Evolutionary conservation across 2,113 vertebrate genomes (phyloP).

Genomic region (Axis porcinus): DNA sequence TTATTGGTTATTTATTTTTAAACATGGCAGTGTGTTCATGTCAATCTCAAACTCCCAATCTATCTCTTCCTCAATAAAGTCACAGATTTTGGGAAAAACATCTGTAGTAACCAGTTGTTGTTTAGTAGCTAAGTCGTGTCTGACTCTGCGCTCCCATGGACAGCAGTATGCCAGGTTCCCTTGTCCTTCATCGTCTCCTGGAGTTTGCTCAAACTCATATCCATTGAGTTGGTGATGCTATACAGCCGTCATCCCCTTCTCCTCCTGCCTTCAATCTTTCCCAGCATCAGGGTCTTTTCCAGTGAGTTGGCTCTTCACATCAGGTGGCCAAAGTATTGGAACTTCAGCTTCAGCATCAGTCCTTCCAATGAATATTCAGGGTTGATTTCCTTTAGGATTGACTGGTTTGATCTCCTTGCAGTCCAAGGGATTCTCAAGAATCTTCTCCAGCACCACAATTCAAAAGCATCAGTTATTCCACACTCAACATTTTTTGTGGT

Average conservation of each 20-base stretch:
- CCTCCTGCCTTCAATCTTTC: background rate
- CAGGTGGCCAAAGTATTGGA: background rate
- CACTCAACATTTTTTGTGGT: background rate
- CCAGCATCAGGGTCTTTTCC: background rate
- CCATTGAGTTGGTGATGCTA: background rate
- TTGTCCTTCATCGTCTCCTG: background rate
- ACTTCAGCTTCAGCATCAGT: background rate
- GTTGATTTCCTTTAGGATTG: background rate
- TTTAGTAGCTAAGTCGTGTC: background rate
- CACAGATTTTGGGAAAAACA: background rate
- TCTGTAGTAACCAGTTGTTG: background rate
- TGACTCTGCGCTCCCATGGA: background rate
- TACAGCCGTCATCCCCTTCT: background rate
- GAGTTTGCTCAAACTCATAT: background rate
- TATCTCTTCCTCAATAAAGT: background rate
- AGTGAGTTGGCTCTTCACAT: background rate
- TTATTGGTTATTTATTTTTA: background rate
- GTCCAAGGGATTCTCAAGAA: background rate
- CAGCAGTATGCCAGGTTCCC: background rate
- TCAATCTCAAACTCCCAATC: background rate
- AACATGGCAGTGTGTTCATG: background rate
- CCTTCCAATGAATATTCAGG: background rate
- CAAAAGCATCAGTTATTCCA: background rate
- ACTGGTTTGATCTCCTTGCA: background rate
- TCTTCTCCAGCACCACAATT: background rate